These are phyloP conservation scores for Brachycybe producta DNA, from an alignment of 2,888 invertebrate genomes.

Conservation along the genomic window DNA sequence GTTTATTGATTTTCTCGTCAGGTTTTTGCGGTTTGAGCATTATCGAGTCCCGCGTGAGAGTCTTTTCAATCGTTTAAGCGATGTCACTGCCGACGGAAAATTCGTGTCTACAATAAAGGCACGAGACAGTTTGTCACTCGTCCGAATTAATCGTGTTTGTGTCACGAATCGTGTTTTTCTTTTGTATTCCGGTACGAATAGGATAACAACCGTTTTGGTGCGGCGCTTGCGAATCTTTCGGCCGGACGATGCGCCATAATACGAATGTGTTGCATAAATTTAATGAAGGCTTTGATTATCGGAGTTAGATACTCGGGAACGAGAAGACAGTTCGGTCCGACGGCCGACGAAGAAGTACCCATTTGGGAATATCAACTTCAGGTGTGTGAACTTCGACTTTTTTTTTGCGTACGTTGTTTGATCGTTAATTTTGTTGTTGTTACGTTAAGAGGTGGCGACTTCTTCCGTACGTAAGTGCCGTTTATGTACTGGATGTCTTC, in stretches of 20 bases:
- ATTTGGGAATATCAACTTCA: constrained; percentile 86
- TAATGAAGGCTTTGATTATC: constrained; percentile 63
- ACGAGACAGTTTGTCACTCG: constrained; percentile 7
- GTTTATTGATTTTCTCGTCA: constrained; percentile 36
- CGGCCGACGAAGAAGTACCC: constrained; percentile 55
- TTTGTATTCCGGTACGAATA: too few relatives aligned
- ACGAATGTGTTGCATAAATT: constrained; percentile 41
- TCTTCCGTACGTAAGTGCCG: constrained; percentile 35
- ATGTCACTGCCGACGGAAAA: constrained; percentile 71
- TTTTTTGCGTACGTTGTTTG: background rate
- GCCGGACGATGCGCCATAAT: constrained; percentile 70
- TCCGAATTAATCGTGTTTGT: background rate
- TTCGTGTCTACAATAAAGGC: constrained; percentile 77
- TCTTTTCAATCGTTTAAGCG: constrained; percentile 73
- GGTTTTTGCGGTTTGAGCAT: constrained; percentile 73
- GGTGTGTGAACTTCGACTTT: constrained; percentile 40
- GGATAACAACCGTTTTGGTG: constrained; percentile 72
- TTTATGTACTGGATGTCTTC: constrained; percentile 34
- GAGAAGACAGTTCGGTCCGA: constrained; percentile 75
- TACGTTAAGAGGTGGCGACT: constrained; percentile 35
- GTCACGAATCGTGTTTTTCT: background rate
- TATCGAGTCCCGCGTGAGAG: constrained; percentile 74
- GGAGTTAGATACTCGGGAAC: constrained; percentile 76
- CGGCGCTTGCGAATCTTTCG: constrained; percentile 69
- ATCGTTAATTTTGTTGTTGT: too few relatives aligned